phyloP scores from a whole-genome alignment of 2,797 vertebrate genomes.

The Fratercula arctica region DNA sequence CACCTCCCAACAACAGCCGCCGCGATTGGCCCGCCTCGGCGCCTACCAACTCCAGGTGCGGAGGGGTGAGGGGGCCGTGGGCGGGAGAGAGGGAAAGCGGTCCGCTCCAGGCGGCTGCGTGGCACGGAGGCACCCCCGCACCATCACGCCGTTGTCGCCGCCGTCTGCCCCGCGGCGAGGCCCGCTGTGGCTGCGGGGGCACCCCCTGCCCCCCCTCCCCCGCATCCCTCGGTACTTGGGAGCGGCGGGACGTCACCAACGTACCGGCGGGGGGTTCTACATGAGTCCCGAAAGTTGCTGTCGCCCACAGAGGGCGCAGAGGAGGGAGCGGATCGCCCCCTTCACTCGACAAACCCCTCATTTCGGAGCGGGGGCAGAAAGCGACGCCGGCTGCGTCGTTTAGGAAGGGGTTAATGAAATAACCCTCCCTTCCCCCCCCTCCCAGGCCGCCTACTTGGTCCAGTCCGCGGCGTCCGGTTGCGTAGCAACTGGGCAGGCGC shows the following conservation, averaged over 20 bases:
- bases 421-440: accelerated
- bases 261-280: accelerated
- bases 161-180: too few relatives aligned
- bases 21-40: not conserved
- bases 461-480: not conserved
- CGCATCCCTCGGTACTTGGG: not conserved
- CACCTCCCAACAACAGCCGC: not conserved
- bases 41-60: not conserved
- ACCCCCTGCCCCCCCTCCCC: not conserved
- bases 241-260: not conserved
- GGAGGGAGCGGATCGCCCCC: too few relatives aligned
- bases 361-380: accelerated
- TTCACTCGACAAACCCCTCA: accelerated
- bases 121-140: too few relatives aligned
- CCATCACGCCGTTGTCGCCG: accelerated
- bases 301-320: accelerated
- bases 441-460: accelerated
- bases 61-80: accelerated
- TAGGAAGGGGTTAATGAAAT: not conserved
- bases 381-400: too few relatives aligned
- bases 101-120: accelerated
- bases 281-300: accelerated
- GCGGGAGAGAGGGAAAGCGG: accelerated
- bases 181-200: too few relatives aligned
- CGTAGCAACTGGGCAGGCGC: not conserved